A percentile compares a stretch with the other conserved stretches of the same genome.
These are phyloP conservation scores for Phalloptychus januarius DNA, from an alignment of 2,797 vertebrate genomes.

Conservation along the genomic window DNA sequence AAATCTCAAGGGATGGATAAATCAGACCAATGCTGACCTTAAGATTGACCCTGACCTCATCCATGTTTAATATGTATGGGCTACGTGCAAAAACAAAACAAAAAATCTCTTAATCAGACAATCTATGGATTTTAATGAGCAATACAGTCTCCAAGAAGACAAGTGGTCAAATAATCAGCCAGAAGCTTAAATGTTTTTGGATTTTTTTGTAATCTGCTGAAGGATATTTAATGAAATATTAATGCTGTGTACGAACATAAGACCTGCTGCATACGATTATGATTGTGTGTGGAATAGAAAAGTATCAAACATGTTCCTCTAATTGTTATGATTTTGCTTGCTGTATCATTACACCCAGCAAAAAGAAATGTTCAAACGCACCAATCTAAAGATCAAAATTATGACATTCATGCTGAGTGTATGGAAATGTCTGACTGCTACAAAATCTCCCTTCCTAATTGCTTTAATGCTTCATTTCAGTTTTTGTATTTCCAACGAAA, in stretches of 20 bases:
- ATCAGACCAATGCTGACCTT: not conserved
- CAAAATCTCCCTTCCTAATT: conserved; percentile 16
- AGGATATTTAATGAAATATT: not conserved
- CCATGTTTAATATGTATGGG: not conserved
- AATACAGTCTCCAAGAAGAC: not conserved
- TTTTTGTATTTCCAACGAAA: conserved; percentile 27
- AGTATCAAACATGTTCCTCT: not conserved
- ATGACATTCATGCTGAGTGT: not conserved
- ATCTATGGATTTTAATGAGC: not conserved
- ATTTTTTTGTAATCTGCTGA: not conserved
- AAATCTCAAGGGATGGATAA: not conserved
- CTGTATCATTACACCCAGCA: not conserved
- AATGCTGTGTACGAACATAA: not conserved
- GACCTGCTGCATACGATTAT: not conserved
- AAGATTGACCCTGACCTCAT: not conserved
- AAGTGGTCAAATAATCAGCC: not conserved
- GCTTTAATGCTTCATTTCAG: conserved; percentile 38
- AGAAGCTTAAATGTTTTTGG: not conserved
- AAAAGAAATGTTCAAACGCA: not conserved
- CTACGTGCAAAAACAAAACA: not conserved
- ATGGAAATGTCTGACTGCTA: not conserved
- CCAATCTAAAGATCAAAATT: not conserved
- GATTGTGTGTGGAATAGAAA: not conserved
- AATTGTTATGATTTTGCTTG: not conserved
- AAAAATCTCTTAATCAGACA: not conserved